Evolutionary conservation across 2,888 invertebrate genomes (phyloP), one percentile per base, ranked within the genome.

Genomic region (Prenolepis imparis): DNA sequence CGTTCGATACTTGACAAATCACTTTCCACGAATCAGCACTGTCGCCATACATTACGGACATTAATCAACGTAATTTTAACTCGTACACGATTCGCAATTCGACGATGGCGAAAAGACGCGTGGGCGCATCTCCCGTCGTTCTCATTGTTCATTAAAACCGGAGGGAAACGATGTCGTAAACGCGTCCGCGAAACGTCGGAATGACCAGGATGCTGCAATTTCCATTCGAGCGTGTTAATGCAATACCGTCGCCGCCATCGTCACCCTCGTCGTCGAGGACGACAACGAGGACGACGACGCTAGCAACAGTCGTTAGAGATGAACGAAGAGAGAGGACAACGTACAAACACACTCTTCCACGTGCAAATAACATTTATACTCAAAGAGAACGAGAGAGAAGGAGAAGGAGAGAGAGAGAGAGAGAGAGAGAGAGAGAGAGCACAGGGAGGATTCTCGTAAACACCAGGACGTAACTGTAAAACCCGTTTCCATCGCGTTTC

Each of bases 191-290:
- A 88, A 90, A 87, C 83, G 88, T 84, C 84, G 87, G 61, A 87
- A 87, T 85, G 90, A 86, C 88, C 88, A 75, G 83, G 88, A 89
- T 90, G 86, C 86, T 86, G 93, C 92, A 92, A 94, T 93, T 94
- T 93, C 91, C 93, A 93, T 93, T 93, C 91, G 92, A 90, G 88
- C 91, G 88, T 91, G 92, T 92, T 93, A 93, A 93, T 92, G 90
- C 91, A 90, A 86, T 68, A 74, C 64, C 83, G 66, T 84, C 85
- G 86, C 72, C 87, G 86, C 41, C 73, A 52, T 68, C 68, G 61
- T 41, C 77, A 44, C 63, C 70, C 70, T 77, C 39, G 44, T 85
- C 77, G 80, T 8, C 6, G 78, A 52, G 24, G 70, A 39, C 66
- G 21, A 44, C 32, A 32, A 59, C 28, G 59, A 44, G 32, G 48